Conservation (phyloP, 2,888 invertebrate genomes). For the Campoletis raptor region DNA sequence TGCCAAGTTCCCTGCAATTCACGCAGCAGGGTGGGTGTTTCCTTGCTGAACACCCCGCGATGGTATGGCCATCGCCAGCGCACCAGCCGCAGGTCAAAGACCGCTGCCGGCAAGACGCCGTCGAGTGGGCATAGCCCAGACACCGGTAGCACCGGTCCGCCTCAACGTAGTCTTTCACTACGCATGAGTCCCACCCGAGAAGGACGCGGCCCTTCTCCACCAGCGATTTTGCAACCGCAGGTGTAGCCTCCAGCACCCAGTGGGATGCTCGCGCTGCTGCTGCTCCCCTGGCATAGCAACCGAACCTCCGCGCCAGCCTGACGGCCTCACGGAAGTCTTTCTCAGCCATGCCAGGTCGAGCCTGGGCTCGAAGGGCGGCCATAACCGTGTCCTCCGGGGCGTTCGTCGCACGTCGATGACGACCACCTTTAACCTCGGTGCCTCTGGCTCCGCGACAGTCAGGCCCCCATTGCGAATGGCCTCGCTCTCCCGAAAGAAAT, state of each 20-base stretch:
- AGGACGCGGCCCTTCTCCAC: too few relatives aligned
- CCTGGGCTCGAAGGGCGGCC: background rate
- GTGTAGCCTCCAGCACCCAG: too few relatives aligned
- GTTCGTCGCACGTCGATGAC: constrained; percentile 23
- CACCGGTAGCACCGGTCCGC: constrained; percentile 27
- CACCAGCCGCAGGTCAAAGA: constrained; percentile 10
- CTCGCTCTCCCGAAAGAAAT: too few relatives aligned
- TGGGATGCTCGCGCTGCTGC: background rate
- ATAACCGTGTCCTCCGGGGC: background rate
- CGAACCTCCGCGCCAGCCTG: background rate
- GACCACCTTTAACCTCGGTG: background rate
- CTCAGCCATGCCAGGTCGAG: background rate
- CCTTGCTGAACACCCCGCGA: background rate
- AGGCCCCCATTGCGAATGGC: too few relatives aligned
- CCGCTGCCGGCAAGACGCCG: background rate
- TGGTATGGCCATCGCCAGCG: background rate
- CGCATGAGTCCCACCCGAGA: too few relatives aligned
- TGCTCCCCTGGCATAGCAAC: background rate
- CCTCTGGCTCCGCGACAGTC: too few relatives aligned
- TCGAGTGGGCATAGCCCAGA: constrained; percentile 4
- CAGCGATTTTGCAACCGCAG: too few relatives aligned
- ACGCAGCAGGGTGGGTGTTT: background rate
- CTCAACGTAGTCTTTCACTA: constrained; percentile 26
- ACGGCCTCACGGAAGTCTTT: constrained; percentile 11
- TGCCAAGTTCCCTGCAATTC: constrained; percentile 1